Evolutionary conservation across 2,888 invertebrate genomes (phyloP), one percentile per base, ranked within the genome.

Genomic region (Helicoverpa assulta): DNA sequence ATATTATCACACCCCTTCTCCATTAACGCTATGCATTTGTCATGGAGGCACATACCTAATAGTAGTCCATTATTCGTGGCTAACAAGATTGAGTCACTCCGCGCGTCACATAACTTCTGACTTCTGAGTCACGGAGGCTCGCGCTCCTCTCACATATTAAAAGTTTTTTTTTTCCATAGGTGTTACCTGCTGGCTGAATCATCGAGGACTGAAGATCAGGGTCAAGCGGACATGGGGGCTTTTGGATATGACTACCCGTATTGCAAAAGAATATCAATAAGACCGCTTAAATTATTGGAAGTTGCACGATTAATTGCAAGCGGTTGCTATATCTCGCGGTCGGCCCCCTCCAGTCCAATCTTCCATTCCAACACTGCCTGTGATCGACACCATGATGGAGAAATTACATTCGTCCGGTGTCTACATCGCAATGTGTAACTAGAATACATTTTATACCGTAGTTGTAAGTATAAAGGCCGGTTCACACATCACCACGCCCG

Each of bases 381-480:
- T 93, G 93, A 94, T 93, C 91, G 88, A 91, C 93, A 81, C 81
- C 53, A 80, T 84, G 88, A 93, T 93, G 91, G 91, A 91, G 89
- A 92, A 92, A 94, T 94, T 93, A 88, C 89, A 87, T 84, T 91
- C 92, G 89, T 95, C 94, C 94, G 94, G 94, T 92, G 91, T 89
- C 88, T 84, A 85, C 85, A 89, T 91, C 92, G 90, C 92, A 90
- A 90, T 88, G 88, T 76, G 86, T 92, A 88, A 87, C 84, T 87
- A 87, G 84, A 83, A 78, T 84, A 85, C 67, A 75, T 81, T 77
- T 74, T 75, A 71, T 83, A 81, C 72, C 73, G 81, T 76, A 80
- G 78, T 72, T 75, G 75, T 84, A 77, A 78, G 76, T 75, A 71
- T 70, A 74, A 75, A 63, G 67, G 84, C 82, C 75, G 80, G 76